These are phyloP conservation scores for Dynastes hyllus DNA, from an alignment of 2,888 invertebrate genomes.

Conservation along the genomic window DNA sequence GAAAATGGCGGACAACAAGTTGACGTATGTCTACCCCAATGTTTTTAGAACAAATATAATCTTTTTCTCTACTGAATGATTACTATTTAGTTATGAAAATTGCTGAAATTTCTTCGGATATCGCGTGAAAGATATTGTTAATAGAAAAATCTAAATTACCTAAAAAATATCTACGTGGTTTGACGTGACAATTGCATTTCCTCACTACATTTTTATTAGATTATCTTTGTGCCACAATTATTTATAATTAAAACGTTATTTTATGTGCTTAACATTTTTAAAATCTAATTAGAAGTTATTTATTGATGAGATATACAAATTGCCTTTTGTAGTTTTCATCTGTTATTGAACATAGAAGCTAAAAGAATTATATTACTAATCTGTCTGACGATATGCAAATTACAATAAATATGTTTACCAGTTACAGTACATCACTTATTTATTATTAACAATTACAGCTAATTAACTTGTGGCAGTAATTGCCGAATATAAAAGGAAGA, in stretches of 20 bases:
- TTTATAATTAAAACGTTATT: not conserved
- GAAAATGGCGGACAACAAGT: slow-evolving; percentile 58
- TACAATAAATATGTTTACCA: not conserved
- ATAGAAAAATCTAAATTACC: not conserved
- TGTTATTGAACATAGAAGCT: too few relatives aligned
- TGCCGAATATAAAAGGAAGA: too few relatives aligned
- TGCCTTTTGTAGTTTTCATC: too few relatives aligned
- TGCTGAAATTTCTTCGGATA: slow-evolving; percentile 3
- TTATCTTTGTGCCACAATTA: not conserved
- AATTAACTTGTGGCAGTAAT: too few relatives aligned
- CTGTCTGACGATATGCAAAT: not conserved
- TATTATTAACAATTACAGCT: too few relatives aligned
- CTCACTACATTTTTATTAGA: not conserved
- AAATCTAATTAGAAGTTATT: not conserved
- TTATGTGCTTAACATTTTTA: not conserved
- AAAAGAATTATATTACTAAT: not conserved
- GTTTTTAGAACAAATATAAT: slow-evolving; percentile 52
- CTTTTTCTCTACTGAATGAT: not conserved
- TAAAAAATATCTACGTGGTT: not conserved
- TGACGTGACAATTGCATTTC: not conserved
- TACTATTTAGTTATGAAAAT: not conserved
- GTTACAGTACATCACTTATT: not conserved
- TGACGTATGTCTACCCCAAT: slow-evolving; percentile 56
- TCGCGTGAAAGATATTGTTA: not conserved
- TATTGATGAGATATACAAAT: not conserved